Percentiles rank a stretch among this genome's conserved stretches.
Evolutionary conservation across 1,140 invertebrate species (phyloP).

Genomic region (Ephestia elutella): DNA sequence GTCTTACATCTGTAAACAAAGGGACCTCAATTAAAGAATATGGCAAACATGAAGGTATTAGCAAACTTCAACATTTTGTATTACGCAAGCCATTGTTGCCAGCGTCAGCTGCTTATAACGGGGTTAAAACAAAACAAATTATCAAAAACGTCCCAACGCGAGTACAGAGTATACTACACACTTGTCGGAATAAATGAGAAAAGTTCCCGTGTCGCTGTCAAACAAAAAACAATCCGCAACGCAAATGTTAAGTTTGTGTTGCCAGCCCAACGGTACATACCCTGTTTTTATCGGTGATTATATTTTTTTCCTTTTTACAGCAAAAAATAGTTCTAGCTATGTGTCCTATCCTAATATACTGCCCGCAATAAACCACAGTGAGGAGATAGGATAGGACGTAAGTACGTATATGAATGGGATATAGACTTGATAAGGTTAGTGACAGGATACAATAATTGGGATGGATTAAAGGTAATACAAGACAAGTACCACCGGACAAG

Average conservation of each 20-base stretch:
- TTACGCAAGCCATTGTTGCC: not conserved
- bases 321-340: too few relatives aligned
- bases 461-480: too few relatives aligned
- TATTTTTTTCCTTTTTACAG: too few relatives aligned
- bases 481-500: too few relatives aligned
- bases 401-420: too few relatives aligned
- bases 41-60: not conserved
- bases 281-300: not conserved
- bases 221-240: constrained; percentile 27
- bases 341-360: too few relatives aligned
- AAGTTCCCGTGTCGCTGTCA: constrained; percentile 19
- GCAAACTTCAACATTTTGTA: not conserved
- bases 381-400: too few relatives aligned
- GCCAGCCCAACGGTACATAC: not conserved
- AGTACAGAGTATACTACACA: constrained; percentile 14
- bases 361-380: too few relatives aligned
- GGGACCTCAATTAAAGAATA: not conserved
- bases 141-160: constrained; percentile 15
- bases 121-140: constrained; percentile 16
- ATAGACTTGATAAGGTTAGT: too few relatives aligned
- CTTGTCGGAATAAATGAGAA: constrained; percentile 31
- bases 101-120: not conserved
- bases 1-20: not conserved
- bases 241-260: not conserved
- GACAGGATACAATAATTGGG: too few relatives aligned